Conservation (phyloP, 2,888 invertebrate species). For the Lycocerus yunnanus region DNA sequence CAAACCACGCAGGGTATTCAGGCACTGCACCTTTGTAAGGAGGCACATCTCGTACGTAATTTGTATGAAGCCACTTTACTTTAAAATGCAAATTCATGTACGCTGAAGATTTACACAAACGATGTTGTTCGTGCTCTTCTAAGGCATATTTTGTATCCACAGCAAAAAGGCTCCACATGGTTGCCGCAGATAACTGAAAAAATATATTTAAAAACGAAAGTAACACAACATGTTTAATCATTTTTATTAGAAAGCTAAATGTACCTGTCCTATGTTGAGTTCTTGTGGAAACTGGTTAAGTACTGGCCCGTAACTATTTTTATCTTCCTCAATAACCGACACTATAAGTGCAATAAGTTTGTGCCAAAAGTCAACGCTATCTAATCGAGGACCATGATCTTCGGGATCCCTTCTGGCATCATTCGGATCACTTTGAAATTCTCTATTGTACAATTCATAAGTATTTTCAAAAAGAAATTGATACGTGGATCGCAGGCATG, state of each 20-base stretch:
- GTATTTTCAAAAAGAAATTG: conserved; percentile 99
- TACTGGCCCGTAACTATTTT: conserved; percentile 96
- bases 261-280: conserved; percentile 93
- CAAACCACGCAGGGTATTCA: conserved; percentile 99
- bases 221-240: background rate
- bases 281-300: conserved; percentile 99
- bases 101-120: conserved; percentile 95
- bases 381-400: conserved; percentile 83
- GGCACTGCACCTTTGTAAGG: conserved; percentile 97
- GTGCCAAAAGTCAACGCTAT: conserved; percentile 98
- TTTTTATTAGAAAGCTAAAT: background rate
- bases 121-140: conserved; percentile 96
- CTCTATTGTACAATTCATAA: conserved; percentile 93
- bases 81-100: conserved; percentile 99
- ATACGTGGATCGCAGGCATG: conserved; percentile 96
- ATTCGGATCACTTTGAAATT: conserved; percentile 88
- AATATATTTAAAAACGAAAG: background rate
- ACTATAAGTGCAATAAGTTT: conserved; percentile 95
- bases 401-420: conserved; percentile 87
- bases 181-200: conserved; percentile 90
- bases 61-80: conserved; percentile 97
- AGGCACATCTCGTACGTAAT: conserved; percentile 97
- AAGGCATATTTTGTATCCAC: conserved; percentile 97
- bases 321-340: conserved; percentile 98
- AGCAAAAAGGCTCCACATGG: conserved; percentile 97